Percentiles rank a stretch among this genome's conserved stretches.
Conservation (phyloP, 2,797 vertebrate species). For the Melanitta fusca region DNA sequence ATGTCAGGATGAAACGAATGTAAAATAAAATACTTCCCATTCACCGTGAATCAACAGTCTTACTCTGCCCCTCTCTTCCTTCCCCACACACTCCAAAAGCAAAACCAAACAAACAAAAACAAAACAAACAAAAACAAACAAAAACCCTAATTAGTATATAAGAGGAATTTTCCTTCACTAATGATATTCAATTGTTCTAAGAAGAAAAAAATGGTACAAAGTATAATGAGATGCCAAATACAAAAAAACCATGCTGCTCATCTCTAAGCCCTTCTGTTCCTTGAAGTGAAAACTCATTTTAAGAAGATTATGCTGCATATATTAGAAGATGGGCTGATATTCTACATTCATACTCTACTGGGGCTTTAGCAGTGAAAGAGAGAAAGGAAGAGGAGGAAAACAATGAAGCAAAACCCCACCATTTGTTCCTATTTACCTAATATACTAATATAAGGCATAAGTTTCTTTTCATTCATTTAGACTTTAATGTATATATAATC, state of each 20-base stretch:
- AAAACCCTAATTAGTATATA: background rate
- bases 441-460: constrained; percentile 63
- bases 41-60: background rate
- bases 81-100: background rate
- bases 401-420: constrained; percentile 23
- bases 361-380: constrained; percentile 76
- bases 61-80: background rate
- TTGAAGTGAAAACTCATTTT: constrained; percentile 88
- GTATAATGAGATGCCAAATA: constrained; percentile 84
- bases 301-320: constrained; percentile 88
- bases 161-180: constrained; percentile 74
- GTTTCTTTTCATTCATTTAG: constrained; percentile 61
- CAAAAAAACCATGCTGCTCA: constrained; percentile 78
- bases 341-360: constrained; percentile 80
- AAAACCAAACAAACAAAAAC: background rate
- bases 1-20: background rate
- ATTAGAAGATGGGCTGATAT: constrained; percentile 83
- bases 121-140: background rate
- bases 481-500: background rate
- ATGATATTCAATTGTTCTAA: constrained; percentile 81
- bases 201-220: constrained; percentile 76
- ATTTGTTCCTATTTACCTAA: constrained; percentile 74
- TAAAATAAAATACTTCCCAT: background rate
- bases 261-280: constrained; percentile 86
- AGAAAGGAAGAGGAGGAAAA: constrained; percentile 65